Conservation (phyloP, 2,113 vertebrate species). For the Notechis scutatus region DNA sequence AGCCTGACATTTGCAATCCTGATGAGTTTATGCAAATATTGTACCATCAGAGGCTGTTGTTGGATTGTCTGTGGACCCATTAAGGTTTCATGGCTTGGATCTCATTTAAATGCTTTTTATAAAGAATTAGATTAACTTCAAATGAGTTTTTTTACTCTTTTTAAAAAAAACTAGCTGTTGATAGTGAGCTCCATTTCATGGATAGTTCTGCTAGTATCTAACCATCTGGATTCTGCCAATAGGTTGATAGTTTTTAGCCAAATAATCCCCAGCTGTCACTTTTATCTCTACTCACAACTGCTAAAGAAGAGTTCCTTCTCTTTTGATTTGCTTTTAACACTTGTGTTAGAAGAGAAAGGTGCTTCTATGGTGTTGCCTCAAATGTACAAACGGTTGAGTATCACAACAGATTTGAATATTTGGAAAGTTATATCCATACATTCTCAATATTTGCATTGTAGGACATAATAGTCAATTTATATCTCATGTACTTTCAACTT, state of each 20-base stretch:
- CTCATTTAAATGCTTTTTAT: constrained; percentile 9
- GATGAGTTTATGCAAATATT: background rate
- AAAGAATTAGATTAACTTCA: constrained; percentile 13
- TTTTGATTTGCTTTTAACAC: background rate
- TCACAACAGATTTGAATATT: background rate
- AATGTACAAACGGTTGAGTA: too few relatives aligned
- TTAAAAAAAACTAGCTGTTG: background rate
- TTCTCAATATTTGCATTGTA: background rate
- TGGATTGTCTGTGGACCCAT: background rate
- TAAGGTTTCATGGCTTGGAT: background rate
- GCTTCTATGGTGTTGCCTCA: background rate
- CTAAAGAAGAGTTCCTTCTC: background rate
- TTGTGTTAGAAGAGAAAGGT: background rate
- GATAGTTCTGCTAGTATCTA: background rate
- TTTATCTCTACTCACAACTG: background rate
- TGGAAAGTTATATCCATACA: background rate
- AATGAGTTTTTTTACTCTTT: background rate
- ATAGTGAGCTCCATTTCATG: constrained; percentile 3
- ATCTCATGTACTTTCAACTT: background rate
- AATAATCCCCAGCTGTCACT: background rate
- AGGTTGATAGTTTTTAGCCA: background rate
- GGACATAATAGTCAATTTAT: background rate
- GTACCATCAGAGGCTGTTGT: background rate
- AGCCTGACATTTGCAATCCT: background rate
- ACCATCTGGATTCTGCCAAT: background rate